Base-by-base conservation (phyloP, 53 echinoderm and acorn worm species). In the Mesocentrotus franciscanus region DNA sequence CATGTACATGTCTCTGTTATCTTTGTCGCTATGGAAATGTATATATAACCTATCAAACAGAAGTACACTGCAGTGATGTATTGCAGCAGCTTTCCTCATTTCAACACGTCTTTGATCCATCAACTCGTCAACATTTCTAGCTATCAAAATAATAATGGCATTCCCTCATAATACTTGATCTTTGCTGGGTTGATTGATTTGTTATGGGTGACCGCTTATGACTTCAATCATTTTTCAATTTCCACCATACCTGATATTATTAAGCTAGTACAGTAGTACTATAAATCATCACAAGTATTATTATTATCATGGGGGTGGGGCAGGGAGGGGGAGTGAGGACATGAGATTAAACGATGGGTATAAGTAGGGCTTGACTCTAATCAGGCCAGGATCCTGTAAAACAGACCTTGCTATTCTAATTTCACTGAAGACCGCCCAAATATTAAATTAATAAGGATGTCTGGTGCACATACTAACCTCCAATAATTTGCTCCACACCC, bases 11-110 rank as follows among this genome's bases (percentile, higher is more conserved):
- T 39, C 81, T 81, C 14, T 78, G 81, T 81, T 81, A 81, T 81
- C 42, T 36, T 36, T 81, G 81, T 81, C 81, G 36, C 36, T 39
- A 81, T 81, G 81, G 81, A 8, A 81, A 81, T 81, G 81, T 42
- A 81, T 81, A 42, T 42, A 81, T 81, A 81, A 81, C 81, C 81
- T 81, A 81, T 81, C 81, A 36, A 42, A 36, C 20, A 81, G 39
- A 81, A 81, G 81, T 81, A 42, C 81, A 81, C 17, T 42, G 36
- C 42, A 39, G 18, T 81, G 81, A 81, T 81, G 8, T 81, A 81
- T 81, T 20, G 42, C 36, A 78, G 78, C 34, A 78, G 33, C 78
- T 78, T 34, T 9, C 10, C 62, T 62, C 2, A 10, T 11, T n/a
- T 33, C 76, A 76, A 36, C 39, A 29, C 14, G 30, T 29, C 32